Evolutionary conservation across 2,797 vertebrate species (phyloP).

Genomic region (Chromobotia macracanthus): DNA sequence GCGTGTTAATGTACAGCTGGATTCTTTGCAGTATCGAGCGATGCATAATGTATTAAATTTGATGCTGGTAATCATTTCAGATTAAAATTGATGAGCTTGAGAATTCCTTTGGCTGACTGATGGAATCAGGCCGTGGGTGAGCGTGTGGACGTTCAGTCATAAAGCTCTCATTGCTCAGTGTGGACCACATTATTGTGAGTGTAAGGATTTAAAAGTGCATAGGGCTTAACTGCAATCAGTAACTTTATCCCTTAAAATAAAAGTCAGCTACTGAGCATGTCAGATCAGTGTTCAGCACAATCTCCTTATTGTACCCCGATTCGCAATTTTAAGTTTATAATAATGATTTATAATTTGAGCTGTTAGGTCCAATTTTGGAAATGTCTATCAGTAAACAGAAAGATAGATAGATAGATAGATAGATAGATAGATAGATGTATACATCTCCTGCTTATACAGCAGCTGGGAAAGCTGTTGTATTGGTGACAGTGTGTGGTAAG

Average conservation of each 20-base stretch:
- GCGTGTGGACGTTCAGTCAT: conserved; percentile 23
- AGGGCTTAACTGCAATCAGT: too few species aligned
- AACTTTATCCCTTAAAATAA: too few species aligned
- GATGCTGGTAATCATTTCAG: conserved; percentile 69
- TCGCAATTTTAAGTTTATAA: too few species aligned
- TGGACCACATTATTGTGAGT: conserved; percentile 20
- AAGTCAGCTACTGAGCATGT: too few species aligned
- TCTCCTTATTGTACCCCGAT: too few species aligned
- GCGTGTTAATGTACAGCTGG: conserved; percentile 56
- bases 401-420: too few species aligned
- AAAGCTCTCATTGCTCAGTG: neutral
- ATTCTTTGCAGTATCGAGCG: conserved; percentile 60
- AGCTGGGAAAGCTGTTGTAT: conserved; percentile 50
- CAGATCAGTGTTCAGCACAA: too few species aligned
- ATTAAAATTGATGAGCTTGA: conserved; percentile 72
- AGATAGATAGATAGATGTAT: too few species aligned
- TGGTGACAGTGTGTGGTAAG: conserved; percentile 58
- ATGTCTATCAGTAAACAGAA: too few species aligned
- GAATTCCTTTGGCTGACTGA: conserved; percentile 70
- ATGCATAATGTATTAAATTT: conserved; percentile 71
- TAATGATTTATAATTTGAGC: too few species aligned
- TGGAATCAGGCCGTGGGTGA: conserved; percentile 53
- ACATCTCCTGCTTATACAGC: neutral
- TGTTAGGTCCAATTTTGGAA: too few species aligned
- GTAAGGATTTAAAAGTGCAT: conserved; percentile 8